Percentiles rank a stretch among this genome's conserved stretches.
Conservation (phyloP, 2,888 invertebrate species). For the Andrena bucephala region DNA sequence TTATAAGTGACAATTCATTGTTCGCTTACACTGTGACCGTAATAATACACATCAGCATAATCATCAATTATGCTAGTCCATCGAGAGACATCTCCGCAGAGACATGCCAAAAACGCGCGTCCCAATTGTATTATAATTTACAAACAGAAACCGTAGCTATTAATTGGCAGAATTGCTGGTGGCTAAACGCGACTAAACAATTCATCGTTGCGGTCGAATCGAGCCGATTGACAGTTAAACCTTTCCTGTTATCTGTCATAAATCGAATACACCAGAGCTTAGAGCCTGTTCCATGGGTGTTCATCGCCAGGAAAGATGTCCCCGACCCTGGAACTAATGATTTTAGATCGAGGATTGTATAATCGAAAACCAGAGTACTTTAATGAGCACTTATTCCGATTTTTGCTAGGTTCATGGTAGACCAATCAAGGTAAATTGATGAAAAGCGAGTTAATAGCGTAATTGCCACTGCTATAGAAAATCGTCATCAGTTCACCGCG, state of each 20-base stretch:
- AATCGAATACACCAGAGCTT: too few species aligned
- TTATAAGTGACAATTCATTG: not conserved
- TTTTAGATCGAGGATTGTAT: too few species aligned
- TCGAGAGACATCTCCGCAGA: not conserved
- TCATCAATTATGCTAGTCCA: constrained; percentile 15
- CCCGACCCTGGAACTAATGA: too few species aligned
- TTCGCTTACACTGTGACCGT: not conserved
- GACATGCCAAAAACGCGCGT: constrained; percentile 17
- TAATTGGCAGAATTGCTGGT: constrained; percentile 18
- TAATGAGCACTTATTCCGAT: too few species aligned
- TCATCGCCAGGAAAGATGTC: too few species aligned
- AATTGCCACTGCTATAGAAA: not conserved
- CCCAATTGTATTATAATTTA: constrained; percentile 36
- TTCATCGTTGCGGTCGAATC: constrained; percentile 33
- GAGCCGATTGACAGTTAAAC: constrained; percentile 39
- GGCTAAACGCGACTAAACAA: constrained; percentile 45
- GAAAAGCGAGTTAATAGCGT: not conserved
- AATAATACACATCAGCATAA: not conserved
- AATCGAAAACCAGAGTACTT: too few species aligned
- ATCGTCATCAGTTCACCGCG: not conserved
- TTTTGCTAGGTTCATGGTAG: not conserved
- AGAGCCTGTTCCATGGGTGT: too few species aligned
- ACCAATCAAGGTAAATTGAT: constrained; percentile 1
- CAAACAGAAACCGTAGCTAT: constrained; percentile 32
- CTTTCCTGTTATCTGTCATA: constrained; percentile 26